Percentiles rank a stretch among this genome's conserved stretches.
Conservation (phyloP, 2,113 vertebrate species). For the Ifrita kowaldi region DNA sequence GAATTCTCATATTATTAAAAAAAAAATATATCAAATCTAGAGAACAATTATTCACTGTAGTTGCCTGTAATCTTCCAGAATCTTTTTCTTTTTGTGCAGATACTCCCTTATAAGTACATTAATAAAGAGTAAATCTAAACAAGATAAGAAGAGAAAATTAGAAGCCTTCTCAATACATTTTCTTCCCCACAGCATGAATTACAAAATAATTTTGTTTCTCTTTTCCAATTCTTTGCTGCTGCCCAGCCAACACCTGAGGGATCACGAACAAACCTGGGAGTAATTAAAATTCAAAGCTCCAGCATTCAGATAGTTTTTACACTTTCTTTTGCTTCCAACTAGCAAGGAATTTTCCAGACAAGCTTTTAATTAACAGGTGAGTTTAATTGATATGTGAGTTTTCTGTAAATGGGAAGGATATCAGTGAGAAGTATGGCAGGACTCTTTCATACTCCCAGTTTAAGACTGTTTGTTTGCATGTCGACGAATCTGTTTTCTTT, state of each 20-base stretch:
- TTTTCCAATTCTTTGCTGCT: constrained; percentile 48
- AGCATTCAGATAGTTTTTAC: constrained; percentile 73
- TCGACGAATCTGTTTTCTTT: constrained; percentile 40
- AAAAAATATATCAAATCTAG: background rate
- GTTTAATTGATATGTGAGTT: constrained; percentile 74
- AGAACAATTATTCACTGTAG: constrained; percentile 7
- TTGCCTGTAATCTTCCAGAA: constrained; percentile 10
- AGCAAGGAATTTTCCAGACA: constrained; percentile 70
- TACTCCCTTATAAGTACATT: constrained; percentile 44
- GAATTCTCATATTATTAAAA: constrained; percentile 21
- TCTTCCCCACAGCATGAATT: constrained; percentile 38
- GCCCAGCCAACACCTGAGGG: constrained; percentile 65
- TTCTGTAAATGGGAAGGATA: constrained; percentile 60
- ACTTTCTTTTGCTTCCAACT: constrained; percentile 72
- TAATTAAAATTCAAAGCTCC: constrained; percentile 79
- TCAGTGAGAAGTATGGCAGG: constrained; percentile 20
- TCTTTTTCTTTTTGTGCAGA: constrained; percentile 9
- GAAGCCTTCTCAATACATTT: constrained; percentile 35
- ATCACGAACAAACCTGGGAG: constrained; percentile 54
- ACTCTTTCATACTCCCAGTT: constrained; percentile 19
- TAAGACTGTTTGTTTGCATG: constrained; percentile 61
- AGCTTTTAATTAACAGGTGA: constrained; percentile 81
- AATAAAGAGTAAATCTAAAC: constrained; percentile 63
- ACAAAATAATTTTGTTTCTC: constrained; percentile 55
- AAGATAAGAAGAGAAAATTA: constrained; percentile 55